Base-by-base conservation (phyloP, 2,888 invertebrate species). In the Argynnis bischoffii region DNA sequence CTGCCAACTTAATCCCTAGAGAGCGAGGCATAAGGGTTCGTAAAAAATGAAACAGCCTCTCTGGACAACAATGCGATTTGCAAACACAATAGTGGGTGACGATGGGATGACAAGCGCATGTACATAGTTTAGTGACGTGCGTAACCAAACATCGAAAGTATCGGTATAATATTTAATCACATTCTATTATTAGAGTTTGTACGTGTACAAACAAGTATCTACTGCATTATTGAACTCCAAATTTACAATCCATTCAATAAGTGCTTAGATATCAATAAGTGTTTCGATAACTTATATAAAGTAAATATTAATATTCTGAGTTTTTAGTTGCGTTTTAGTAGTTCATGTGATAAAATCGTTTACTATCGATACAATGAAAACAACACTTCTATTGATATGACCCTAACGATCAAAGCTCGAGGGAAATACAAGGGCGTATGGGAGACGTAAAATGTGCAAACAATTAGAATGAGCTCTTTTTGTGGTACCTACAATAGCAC, bases 381-480 rank as follows among this genome's bases (percentile, higher is more conserved):
- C 66, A 63, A 47, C 66, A 63, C 66, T 69, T 18, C 16, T 60
- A 66, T 64, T 60, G 64, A 59, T 35, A 21, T 66, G 64, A 63
- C 69, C 65, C 69, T 57, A 57, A 55, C 65, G 55, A 64, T 64
- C 51, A 64, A 60, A 61, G 41, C 64, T 60, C 60, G 55, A 63
- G 69, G 71, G 69, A 65, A 65, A 69, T 59, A 67, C 55, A 56
- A 63, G 78, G 79, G 77, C 77, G 80, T 66, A 73, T 67, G 75
- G 82, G 85, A 79, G 81, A 83, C 79, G 85, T 79, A 78, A 91
- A 92, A 91, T 90, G 92, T 88, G 90, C 92, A 91, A 92, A 92
- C 92, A 92, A 92, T 91, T 90, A 90, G 86, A 82, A 84, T 79
- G 86, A 84, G 85, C 83, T 82, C 83, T 88, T 89, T 87, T 89